Base-by-base conservation (phyloP, 2,113 vertebrate species). In the Barbus barbus region DNA sequence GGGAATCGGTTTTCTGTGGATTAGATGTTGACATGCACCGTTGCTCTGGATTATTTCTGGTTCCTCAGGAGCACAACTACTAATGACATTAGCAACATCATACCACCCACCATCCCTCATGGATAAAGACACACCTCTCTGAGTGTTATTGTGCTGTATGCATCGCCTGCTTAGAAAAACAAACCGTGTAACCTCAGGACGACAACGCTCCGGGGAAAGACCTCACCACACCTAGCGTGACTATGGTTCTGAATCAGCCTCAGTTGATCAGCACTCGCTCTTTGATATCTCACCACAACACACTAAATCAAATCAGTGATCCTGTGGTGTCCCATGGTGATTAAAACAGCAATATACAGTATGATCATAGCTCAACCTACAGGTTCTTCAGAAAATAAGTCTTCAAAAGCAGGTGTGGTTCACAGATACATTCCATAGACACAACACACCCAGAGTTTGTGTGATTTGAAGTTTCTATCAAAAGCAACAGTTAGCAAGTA, bases 1-100 rank as follows among this genome's bases (percentile, higher is more conserved):
- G 78, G 78, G 78, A 80, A 80, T 80, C 0, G 2, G 41, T 80
- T 80, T 80, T n/a, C 60, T 48, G 26, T 67, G 60, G 78, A 80
- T 80, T 80, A 80, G 41, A 80, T 80, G 78, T 80, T 65, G 26
- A 1, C 24, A 48, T 14, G 60, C 41, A 63, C 41, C 9, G 26
- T 16, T 67, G 78, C 41, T 48, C 26, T 80, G 16, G 77, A 78
- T 67, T 67, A 80, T 80, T 80, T 31, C 38, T 48, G 24, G 28
- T 22, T 26, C 18, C 60, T 12, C 36, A 48, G 14, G 41, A 80
- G 36, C 58, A 31, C 24, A 46, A 46, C 60, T 48, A 26, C 60
- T 80, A 67, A 48, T 67, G 60, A 33, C 41, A 80, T 80, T 60
- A n/a, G 26, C 58, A 63, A 26, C 58, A 61, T 46, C 58, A 56